A percentile compares a stretch with the other conserved stretches of the same genome.
These are phyloP conservation scores for Drosophila borealis DNA, from an alignment of 2,888 invertebrate genomes.

Conservation along the genomic window DNA sequence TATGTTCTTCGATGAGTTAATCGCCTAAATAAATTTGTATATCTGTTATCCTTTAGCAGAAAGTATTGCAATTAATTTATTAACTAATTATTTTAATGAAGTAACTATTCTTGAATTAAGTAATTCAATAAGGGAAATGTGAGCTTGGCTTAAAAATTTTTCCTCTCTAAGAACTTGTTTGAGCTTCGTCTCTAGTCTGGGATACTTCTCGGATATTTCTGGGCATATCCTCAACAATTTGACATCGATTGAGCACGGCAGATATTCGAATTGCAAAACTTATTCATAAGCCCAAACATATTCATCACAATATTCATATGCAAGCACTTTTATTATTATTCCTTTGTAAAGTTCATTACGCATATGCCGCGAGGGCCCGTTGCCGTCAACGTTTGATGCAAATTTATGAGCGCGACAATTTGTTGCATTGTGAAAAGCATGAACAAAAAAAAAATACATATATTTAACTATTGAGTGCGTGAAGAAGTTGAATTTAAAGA, in stretches of 20 bases:
- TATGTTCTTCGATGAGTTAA: not conserved
- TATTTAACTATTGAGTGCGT: not conserved
- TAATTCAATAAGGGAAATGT: too few relatives aligned
- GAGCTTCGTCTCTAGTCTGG: too few relatives aligned
- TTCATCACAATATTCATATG: conserved; percentile 1
- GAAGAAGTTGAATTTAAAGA: not conserved
- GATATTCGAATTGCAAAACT: not conserved
- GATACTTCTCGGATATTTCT: too few relatives aligned
- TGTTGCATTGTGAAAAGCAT: conserved; percentile 37
- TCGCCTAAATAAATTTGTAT: too few relatives aligned
- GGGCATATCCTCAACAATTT: too few relatives aligned
- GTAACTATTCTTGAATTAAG: too few relatives aligned
- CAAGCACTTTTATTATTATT: conserved; percentile 5
- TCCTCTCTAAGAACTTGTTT: too few relatives aligned
- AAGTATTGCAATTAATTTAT: too few relatives aligned
- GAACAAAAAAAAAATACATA: not conserved
- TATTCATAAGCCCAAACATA: not conserved
- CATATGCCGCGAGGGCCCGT: conserved; percentile 50
- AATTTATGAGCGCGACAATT: conserved; percentile 49
- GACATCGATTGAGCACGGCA: too few relatives aligned
- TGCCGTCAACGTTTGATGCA: conserved; percentile 33
- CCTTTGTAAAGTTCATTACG: conserved; percentile 41
- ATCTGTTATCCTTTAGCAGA: too few relatives aligned
- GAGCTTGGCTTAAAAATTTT: too few relatives aligned
- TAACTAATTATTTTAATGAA: too few relatives aligned